A percentile compares a stretch with the other conserved stretches of the same genome.
Evolutionary conservation across 2,888 invertebrate species (phyloP).

Genomic region (Drosophila vallismaia): DNA sequence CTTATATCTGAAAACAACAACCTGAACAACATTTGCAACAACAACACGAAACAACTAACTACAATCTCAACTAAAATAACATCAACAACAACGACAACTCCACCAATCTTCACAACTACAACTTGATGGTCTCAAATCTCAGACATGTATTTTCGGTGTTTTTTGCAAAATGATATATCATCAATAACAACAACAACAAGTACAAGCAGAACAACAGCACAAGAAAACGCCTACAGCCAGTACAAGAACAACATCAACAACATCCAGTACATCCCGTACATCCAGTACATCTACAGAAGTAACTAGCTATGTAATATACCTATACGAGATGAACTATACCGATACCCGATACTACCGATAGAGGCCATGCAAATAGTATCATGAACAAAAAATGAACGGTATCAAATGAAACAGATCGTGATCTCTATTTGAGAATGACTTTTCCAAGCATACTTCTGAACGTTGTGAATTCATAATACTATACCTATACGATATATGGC

Average conservation of each 20-base stretch:
- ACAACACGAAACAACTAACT: conserved; percentile 29
- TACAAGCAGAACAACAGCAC: conserved; percentile 55
- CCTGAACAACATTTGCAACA: conserved; percentile 43
- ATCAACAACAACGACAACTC: conserved; percentile 47
- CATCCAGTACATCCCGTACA: conserved; percentile 16
- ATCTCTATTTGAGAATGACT: conserved; percentile 31
- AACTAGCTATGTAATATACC: conserved; percentile 38
- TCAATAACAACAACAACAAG: conserved; percentile 49
- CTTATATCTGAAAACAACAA: conserved; percentile 51
- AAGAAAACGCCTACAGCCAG: conserved; percentile 59
- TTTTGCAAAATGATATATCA: conserved; percentile 57
- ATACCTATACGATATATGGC: conserved; percentile 23
- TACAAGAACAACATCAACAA: conserved; percentile 52
- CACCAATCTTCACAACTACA: conserved; percentile 61
- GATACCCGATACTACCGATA: conserved; percentile 9
- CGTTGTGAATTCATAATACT: conserved; percentile 57
- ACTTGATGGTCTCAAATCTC: conserved; percentile 64
- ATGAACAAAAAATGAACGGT: conserved; percentile 24
- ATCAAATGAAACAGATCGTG: conserved; percentile 20
- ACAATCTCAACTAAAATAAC: conserved; percentile 39
- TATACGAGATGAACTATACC: conserved; percentile 24
- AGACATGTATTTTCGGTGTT: conserved; percentile 77
- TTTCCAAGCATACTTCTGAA: conserved; percentile 49
- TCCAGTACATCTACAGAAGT: conserved; percentile 60
- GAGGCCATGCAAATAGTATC: conserved; percentile 29